Evolutionary conservation across 2,113 vertebrate genomes (phyloP).

Genomic region (Oceanites oceanicus): DNA sequence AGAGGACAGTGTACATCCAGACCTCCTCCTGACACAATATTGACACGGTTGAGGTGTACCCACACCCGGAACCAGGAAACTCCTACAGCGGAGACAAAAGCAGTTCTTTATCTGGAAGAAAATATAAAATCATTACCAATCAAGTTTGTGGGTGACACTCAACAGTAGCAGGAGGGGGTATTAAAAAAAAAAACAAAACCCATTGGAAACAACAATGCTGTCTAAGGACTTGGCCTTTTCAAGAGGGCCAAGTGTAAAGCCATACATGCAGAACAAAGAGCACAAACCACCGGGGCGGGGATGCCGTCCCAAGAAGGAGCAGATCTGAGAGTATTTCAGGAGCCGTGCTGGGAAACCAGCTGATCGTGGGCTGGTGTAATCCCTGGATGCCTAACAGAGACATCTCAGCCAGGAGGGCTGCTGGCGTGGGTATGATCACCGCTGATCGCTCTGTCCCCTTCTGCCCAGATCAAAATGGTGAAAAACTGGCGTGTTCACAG

Average conservation of each 20-base stretch:
- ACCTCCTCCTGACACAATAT: slow-evolving; percentile 18
- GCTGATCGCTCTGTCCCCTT: neutral
- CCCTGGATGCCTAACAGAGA: neutral
- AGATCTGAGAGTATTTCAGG: neutral
- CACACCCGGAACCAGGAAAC: neutral
- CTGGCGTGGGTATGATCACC: rapidly evolving
- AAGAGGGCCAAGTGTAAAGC: neutral
- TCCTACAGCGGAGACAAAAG: neutral
- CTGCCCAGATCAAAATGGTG: neutral
- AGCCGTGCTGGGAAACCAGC: neutral
- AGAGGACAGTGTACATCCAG: neutral
- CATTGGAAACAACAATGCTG: neutral
- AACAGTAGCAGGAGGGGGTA: neutral
- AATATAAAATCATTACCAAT: neutral
- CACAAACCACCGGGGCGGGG: neutral
- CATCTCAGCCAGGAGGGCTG: neutral
- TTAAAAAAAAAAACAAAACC: neutral
- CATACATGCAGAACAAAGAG: neutral
- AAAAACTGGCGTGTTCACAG: neutral
- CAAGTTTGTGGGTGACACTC: neutral
- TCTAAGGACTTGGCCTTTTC: neutral
- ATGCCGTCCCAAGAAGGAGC: neutral
- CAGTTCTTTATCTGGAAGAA: slow-evolving; percentile 13
- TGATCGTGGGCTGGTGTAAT: neutral
- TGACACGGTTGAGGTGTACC: neutral